A percentile compares a stretch with the other conserved stretches of the same genome.
These are phyloP conservation scores for Sardinella longiceps DNA, from an alignment of 2,797 vertebrate species.

Conservation along the genomic window DNA sequence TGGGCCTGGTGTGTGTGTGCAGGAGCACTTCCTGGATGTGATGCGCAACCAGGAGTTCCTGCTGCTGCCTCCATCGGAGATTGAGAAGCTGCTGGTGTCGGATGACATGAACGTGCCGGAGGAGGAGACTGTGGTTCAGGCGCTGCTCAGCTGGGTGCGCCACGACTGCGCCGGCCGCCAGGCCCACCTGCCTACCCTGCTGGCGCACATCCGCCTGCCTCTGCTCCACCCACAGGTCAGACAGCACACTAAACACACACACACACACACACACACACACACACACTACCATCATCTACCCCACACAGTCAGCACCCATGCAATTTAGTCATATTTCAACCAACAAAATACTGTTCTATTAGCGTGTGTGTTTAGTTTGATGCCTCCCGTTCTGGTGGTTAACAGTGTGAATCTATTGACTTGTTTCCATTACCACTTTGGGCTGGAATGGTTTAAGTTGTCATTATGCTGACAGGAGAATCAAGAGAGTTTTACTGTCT, in stretches of 20 bases:
- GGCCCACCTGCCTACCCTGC: conserved; percentile 83
- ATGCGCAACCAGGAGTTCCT: conserved; percentile 96
- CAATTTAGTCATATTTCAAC: neutral
- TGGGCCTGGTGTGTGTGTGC: neutral
- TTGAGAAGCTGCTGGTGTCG: conserved; percentile 91
- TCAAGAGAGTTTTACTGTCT: too few relatives aligned
- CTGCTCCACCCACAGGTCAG: conserved; percentile 94
- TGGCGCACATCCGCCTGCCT: conserved; percentile 90
- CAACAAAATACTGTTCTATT: neutral
- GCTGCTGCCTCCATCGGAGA: conserved; percentile 88
- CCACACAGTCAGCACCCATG: neutral
- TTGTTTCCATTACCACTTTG: too few relatives aligned
- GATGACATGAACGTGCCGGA: conserved; percentile 97
- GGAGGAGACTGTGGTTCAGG: conserved; percentile 93
- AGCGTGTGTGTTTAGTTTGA: too few relatives aligned
- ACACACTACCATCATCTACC: neutral
- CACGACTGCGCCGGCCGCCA: conserved; percentile 83
- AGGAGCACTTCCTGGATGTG: conserved; percentile 98
- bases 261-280: neutral
- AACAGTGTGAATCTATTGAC: neutral
- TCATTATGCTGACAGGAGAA: too few relatives aligned
- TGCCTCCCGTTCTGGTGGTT: too few relatives aligned
- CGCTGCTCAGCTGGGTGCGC: conserved; percentile 91
- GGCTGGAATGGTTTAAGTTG: neutral
- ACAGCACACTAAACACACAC: neutral